phyloP scores from a whole-genome alignment of 1,140 invertebrate genomes.

The Babylonia areolata region DNA sequence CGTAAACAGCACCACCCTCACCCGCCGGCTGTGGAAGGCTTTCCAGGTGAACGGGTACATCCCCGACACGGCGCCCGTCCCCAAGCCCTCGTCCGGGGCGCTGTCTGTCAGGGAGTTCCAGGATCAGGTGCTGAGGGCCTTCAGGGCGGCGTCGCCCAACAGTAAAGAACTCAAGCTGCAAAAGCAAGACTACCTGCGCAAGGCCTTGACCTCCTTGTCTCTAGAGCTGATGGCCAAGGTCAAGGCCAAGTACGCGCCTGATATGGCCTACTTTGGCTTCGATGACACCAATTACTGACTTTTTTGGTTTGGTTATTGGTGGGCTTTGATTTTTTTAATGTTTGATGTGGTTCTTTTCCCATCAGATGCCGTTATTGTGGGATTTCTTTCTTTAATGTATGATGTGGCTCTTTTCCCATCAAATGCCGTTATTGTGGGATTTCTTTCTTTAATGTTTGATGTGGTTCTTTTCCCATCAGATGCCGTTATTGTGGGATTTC shows the following conservation, averaged over 20 bases:
- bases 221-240: background rate
- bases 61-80: background rate
- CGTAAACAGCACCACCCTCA: background rate
- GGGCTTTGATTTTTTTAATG: background rate
- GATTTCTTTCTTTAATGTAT: no score
- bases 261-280: constrained; percentile 13
- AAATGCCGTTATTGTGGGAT: background rate
- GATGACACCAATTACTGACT: background rate
- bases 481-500: no score
- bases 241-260: constrained; percentile 8
- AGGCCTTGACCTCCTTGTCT: background rate
- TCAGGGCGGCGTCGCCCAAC: background rate
- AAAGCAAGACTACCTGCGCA: background rate
- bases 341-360: no score
- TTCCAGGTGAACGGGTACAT: constrained; percentile 41
- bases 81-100: background rate
- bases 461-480: no score
- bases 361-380: no score
- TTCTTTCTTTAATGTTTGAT: background rate
- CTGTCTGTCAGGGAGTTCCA: background rate
- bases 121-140: background rate
- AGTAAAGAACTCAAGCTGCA: constrained; percentile 22
- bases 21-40: background rate
- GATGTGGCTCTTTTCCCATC: no score
- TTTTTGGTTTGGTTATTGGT: background rate